phyloP scores from a whole-genome alignment of 2,113 vertebrate genomes.

The Rhegmatorhina hoffmannsi region DNA sequence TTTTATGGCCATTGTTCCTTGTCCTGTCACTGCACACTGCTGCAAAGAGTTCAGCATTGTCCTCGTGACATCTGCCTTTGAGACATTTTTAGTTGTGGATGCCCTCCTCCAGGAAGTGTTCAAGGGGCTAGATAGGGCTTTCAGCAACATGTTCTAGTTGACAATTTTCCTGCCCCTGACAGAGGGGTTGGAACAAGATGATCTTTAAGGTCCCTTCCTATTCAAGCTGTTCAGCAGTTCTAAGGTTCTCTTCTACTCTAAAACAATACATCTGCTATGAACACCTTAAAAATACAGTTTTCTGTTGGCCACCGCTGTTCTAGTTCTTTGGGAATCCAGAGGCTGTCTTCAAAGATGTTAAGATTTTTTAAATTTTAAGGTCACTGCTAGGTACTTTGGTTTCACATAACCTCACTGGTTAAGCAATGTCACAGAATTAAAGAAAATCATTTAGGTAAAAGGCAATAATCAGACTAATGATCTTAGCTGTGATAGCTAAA shows the following conservation, averaged over 20 bases:
- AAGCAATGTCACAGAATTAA: not conserved
- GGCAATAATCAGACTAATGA: not conserved
- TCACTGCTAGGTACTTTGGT: not conserved
- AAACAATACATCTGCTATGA: not conserved
- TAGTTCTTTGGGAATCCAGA: not conserved
- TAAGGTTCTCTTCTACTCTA: not conserved
- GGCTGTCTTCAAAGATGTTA: not conserved
- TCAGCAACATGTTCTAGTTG: not conserved
- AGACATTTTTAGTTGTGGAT: not conserved
- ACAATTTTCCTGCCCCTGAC: not conserved
- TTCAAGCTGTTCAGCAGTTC: not conserved
- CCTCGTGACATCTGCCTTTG: not conserved
- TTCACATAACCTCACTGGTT: not conserved
- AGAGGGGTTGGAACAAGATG: not conserved
- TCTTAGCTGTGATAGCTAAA: not conserved
- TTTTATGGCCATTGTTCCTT: not conserved
- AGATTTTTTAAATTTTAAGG: not conserved
- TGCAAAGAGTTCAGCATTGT: not conserved
- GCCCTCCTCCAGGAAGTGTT: not conserved
- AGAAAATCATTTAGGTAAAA: not conserved
- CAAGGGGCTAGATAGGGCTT: not conserved
- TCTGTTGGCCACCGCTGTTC: not conserved
- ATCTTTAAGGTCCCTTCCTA: not conserved
- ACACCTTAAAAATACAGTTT: not conserved
- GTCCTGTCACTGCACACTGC: not conserved